Base-by-base conservation (phyloP, 92 coral and sea anemone genomes). In the Bergia sp. region DNA sequence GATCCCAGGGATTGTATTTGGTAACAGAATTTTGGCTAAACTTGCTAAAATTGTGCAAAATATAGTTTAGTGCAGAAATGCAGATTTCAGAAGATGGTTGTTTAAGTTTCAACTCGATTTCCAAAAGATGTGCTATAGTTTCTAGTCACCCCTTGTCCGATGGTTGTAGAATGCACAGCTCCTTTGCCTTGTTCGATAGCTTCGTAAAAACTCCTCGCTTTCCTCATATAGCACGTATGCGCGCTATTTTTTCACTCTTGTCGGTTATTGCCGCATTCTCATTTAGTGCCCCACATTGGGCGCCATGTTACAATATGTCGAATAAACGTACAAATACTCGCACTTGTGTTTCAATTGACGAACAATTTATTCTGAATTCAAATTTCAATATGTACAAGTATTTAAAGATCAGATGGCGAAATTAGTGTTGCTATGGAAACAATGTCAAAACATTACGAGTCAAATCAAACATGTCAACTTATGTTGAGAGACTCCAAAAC, bases 161-260 rank as follows among this genome's bases (percentile, higher is more conserved):
- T 50, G 57, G 42, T 37, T 90, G 81, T 50, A 15, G 43, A 13
- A 85, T 9, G 18, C 81, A 58, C 64, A 89, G 89, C 65, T 86
- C 89, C 43, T 93, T 92, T 7, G 93, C 89, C 86, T 89, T 92
- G 61, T 85, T 89, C 42, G 73, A 42, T 71, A 89, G 91, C 85
- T 90, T 93, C 65, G 93, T 89, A 7, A 77, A 73, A 42, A 91
- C 94, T 89, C 94, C 94, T 40, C 93, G 89, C 55, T 93, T 88
- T 12, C 92, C 96, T 55, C 82, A 84, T 89, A 89, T 75, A 76
- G 90, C 90, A 82, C 91, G 86, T 3, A 85, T 41, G 47, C 89
- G 92, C 73, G 80, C 55, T 69, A 86, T 72, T 0, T 89, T 82
- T 65, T 92, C 87, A 3, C 20, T 71, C 61, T 29, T 50, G 71